Evolutionary conservation across 2,888 invertebrate species (phyloP).

Genomic region (Agonopterix arenella): DNA sequence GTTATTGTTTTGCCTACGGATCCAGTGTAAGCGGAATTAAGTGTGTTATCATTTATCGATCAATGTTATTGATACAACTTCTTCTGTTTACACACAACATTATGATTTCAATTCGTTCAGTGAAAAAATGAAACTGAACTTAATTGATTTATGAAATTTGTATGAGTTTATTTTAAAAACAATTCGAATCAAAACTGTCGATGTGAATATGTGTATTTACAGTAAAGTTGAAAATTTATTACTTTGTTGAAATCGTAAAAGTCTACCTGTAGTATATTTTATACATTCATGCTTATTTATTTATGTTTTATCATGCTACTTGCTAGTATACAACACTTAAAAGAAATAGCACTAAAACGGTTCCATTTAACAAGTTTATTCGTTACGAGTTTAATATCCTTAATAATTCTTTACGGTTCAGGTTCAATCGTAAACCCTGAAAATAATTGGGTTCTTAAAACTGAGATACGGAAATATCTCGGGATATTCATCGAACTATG

Average conservation of each 20-base stretch:
- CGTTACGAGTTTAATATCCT: conserved; percentile 4
- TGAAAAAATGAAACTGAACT: no score
- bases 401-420: conserved; percentile 1
- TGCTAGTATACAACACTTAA: neutral
- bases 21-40: conserved; percentile 34
- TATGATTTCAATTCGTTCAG: neutral
- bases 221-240: neutral
- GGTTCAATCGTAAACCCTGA: conserved; percentile 7
- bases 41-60: conserved; percentile 19
- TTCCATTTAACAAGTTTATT: conserved; percentile 2
- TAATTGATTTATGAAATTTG: no score
- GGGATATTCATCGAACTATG: no score
- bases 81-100: conserved; percentile 10
- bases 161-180: no score
- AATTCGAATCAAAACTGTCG: no score
- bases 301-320: no score
- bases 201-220: no score
- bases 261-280: neutral
- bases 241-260: neutral
- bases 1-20: conserved; percentile 46
- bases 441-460: conserved; percentile 6
- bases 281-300: neutral
- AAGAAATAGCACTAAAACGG: neutral
- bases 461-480: no score
- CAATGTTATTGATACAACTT: conserved; percentile 6